Conservation (phyloP, 2,888 invertebrate genomes). For the Brassicogethes aeneus region DNA sequence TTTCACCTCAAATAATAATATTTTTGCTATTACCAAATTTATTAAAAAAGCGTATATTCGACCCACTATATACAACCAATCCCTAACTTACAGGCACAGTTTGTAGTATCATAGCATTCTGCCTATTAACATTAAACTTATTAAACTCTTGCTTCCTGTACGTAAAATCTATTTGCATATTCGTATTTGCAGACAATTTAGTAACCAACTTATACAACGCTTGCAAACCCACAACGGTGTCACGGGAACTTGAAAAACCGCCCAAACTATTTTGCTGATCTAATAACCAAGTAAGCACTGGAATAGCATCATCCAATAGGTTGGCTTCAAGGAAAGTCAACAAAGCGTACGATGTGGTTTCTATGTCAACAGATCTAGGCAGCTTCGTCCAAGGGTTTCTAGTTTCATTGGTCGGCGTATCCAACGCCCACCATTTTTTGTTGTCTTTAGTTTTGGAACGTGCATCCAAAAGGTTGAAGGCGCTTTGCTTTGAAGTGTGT, state of each 20-base stretch:
- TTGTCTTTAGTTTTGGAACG: constrained; percentile 48
- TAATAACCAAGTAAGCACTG: constrained; percentile 65
- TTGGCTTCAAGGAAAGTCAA: constrained; percentile 54
- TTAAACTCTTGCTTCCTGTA: constrained; percentile 41
- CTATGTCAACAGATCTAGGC: constrained; percentile 67
- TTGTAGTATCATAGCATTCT: constrained; percentile 76
- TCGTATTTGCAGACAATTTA: constrained; percentile 45
- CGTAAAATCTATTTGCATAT: constrained; percentile 35
- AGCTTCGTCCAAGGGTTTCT: constrained; percentile 57
- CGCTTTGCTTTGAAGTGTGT: constrained; percentile 58
- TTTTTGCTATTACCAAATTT: too few relatives aligned
- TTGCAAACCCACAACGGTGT: constrained; percentile 66
- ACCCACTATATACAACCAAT: too few relatives aligned
- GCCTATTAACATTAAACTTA: constrained; percentile 61
- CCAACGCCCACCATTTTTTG: constrained; percentile 83
- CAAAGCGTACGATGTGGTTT: constrained; percentile 83
- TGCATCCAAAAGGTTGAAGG: constrained; percentile 51
- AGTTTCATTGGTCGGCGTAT: constrained; percentile 40
- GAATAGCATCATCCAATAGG: constrained; percentile 45
- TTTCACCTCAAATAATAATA: too few relatives aligned
- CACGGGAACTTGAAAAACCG: constrained; percentile 66
- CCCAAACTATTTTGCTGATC: constrained; percentile 60
- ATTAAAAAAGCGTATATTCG: too few relatives aligned
- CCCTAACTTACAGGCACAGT: constrained; percentile 63
- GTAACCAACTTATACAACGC: constrained; percentile 60